Evolutionary conservation across 1,140 invertebrate genomes (phyloP).

Genomic region (Pseudomyrmex gracilis): DNA sequence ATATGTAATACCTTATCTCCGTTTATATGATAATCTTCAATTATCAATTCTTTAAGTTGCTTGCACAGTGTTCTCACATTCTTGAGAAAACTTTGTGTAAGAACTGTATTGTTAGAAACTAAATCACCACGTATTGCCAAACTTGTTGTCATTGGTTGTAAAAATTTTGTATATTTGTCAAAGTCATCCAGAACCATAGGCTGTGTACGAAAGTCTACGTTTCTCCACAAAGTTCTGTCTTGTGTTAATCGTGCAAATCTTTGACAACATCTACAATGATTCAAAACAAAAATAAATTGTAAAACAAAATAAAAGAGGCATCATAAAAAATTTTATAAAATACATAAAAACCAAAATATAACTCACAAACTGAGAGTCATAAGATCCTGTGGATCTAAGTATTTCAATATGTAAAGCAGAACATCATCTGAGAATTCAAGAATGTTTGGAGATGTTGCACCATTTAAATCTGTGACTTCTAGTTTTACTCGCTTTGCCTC

Average conservation of each 20-base stretch:
- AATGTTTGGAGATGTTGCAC: slow-evolving; percentile 61
- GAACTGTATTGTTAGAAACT: slow-evolving; percentile 57
- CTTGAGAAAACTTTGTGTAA: slow-evolving; percentile 77
- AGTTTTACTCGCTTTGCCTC: slow-evolving; percentile 75
- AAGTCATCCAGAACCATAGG: slow-evolving; percentile 81
- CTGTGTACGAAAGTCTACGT: slow-evolving; percentile 83
- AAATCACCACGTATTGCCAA: slow-evolving; percentile 82
- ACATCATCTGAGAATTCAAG: slow-evolving; percentile 85
- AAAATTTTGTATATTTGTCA: slow-evolving; percentile 82
- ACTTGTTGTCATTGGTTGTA: slow-evolving; percentile 83
- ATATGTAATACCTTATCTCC: slow-evolving; percentile 80
- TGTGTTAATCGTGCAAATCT: slow-evolving; percentile 83
- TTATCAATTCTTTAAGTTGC: slow-evolving; percentile 83
- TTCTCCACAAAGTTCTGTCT: slow-evolving; percentile 86
- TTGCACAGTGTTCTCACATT: slow-evolving; percentile 74
- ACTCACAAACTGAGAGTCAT: slow-evolving; percentile 85
- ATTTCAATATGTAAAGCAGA: slow-evolving; percentile 85
- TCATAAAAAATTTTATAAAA: slow-evolving; percentile 12
- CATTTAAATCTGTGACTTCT: slow-evolving; percentile 52
- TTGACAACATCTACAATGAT: slow-evolving; percentile 82
- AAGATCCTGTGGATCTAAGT: slow-evolving; percentile 84
- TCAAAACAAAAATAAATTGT: slow-evolving; percentile 25
- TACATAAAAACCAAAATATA: slow-evolving; percentile 9
- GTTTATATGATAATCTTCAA: slow-evolving; percentile 86
- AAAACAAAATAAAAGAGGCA: not conserved